phyloP scores from a whole-genome alignment of 2,113 vertebrate species.

The Phainopepla nitens region DNA sequence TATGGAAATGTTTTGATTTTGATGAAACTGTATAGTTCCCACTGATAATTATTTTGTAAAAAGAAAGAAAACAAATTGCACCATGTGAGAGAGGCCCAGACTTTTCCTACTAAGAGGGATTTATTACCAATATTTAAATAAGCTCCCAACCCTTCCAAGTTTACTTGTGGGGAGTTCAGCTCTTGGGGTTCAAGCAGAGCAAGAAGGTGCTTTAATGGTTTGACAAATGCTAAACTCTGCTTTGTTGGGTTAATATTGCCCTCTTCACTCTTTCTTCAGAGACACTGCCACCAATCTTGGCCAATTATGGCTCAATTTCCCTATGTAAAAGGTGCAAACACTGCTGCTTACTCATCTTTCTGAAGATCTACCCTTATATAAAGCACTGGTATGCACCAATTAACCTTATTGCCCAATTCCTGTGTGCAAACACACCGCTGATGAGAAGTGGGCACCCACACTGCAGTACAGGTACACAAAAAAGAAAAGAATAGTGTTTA shows the following conservation, averaged over 20 bases:
- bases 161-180: neutral
- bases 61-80: neutral
- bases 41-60: neutral
- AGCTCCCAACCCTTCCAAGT: neutral
- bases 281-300: neutral
- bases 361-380: neutral
- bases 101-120: neutral
- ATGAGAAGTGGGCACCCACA: neutral
- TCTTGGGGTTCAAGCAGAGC: neutral
- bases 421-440: neutral
- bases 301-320: neutral
- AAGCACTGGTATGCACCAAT: neutral
- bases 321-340: neutral
- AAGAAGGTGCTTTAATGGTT: neutral
- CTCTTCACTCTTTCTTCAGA: neutral
- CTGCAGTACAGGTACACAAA: neutral
- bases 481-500: neutral
- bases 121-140: neutral
- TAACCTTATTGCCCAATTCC: neutral
- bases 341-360: neutral
- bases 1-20: slow-evolving; percentile 1
- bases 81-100: neutral
- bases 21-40: neutral
- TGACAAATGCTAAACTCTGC: neutral
- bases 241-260: neutral